phyloP scores from a whole-genome alignment of 2,888 invertebrate species.

The Polyommatus icarus region DNA sequence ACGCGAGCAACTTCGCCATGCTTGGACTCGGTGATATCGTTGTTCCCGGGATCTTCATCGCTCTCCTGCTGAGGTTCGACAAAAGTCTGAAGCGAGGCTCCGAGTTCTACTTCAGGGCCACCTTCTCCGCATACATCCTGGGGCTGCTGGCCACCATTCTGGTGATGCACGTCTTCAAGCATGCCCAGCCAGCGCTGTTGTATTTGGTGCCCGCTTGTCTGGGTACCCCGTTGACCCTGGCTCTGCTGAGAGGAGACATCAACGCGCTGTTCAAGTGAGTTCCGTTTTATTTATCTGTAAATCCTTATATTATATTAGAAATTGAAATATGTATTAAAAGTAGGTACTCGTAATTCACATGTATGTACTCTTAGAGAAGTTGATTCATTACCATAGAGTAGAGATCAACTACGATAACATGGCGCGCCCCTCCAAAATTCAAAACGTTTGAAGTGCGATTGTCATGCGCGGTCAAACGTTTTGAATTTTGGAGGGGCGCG shows the following conservation, averaged over 20 bases:
- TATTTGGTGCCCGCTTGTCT: conserved; percentile 98
- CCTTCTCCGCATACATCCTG: conserved; percentile 95
- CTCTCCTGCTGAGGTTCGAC: conserved; percentile 96
- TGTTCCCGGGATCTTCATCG: conserved; percentile 99
- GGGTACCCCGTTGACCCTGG: conserved; percentile 92
- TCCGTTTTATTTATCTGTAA: not conserved
- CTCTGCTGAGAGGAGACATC: conserved; percentile 93
- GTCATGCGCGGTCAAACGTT: too few relatives aligned
- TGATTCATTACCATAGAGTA: too few relatives aligned
- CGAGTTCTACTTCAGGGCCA: conserved; percentile 82
- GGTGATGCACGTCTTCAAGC: conserved; percentile 99
- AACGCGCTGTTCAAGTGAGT: conserved; percentile 94
- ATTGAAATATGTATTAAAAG: too few relatives aligned
- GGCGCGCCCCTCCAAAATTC: too few relatives aligned
- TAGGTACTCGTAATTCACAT: too few relatives aligned
- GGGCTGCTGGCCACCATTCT: conserved; percentile 96
- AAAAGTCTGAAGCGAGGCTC: conserved; percentile 90
- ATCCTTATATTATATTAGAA: too few relatives aligned
- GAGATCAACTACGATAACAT: too few relatives aligned
- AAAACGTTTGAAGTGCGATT: too few relatives aligned
- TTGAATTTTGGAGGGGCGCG: too few relatives aligned
- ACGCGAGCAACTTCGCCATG: conserved; percentile 98
- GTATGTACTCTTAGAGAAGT: too few relatives aligned
- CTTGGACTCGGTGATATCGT: conserved; percentile 99
- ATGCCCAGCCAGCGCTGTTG: conserved; percentile 98